phyloP scores from a whole-genome alignment of 2,888 invertebrate species.

The Brenthis hecate region DNA sequence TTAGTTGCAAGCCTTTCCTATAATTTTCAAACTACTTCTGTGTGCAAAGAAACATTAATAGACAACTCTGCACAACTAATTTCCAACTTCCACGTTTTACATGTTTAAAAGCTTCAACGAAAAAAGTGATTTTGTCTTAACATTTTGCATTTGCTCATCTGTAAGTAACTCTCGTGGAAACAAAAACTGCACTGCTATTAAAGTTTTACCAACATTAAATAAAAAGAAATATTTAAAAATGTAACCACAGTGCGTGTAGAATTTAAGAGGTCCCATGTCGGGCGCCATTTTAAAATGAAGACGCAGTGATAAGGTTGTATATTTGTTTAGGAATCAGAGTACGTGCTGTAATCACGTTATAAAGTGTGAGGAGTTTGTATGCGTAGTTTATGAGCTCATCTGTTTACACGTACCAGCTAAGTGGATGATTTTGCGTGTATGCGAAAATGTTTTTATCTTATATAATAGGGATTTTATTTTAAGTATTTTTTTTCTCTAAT shows the following conservation, averaged over 20 bases:
- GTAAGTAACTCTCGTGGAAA: neutral
- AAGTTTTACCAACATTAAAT: neutral
- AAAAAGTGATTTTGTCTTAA: conserved; percentile 1
- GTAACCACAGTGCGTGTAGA: conserved; percentile 27
- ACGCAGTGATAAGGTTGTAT: conserved; percentile 52
- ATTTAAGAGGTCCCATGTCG: conserved; percentile 25
- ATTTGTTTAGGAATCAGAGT: conserved; percentile 56
- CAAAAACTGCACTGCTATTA: neutral
- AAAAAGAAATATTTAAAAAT: conserved; percentile 1
- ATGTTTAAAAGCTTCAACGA: conserved; percentile 9
- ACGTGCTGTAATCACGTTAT: conserved; percentile 43
- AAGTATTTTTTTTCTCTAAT: conserved; percentile 14
- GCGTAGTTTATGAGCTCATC: conserved; percentile 39
- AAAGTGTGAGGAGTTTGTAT: conserved; percentile 35
- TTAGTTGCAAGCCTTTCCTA: conserved; percentile 31
- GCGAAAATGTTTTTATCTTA: conserved; percentile 27
- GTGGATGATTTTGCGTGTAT: conserved; percentile 34
- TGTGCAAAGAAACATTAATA: conserved; percentile 22
- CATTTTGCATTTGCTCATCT: conserved; percentile 5
- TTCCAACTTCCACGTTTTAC: conserved; percentile 10
- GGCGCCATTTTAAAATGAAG: conserved; percentile 67
- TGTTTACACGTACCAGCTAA: conserved; percentile 35
- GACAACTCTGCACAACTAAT: conserved; percentile 21
- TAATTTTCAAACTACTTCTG: conserved; percentile 23
- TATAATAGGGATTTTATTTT: conserved; percentile 16